Evolutionary conservation across 1,140 invertebrate species (phyloP), one percentile per base, ranked within the genome.

Genomic region (Zaprionus vittiger): DNA sequence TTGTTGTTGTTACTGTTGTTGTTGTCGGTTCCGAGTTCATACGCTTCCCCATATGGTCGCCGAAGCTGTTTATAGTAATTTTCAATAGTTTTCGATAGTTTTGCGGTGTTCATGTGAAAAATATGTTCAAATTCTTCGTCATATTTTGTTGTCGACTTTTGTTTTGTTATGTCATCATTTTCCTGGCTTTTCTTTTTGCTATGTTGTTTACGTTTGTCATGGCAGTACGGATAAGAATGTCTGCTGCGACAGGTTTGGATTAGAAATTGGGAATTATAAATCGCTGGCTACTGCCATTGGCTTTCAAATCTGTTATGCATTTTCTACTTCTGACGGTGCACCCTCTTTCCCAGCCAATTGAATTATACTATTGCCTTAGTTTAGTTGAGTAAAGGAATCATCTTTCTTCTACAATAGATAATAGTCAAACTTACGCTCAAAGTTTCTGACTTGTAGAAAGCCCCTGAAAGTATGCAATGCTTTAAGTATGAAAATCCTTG

Each of bases 61-160:
- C 59, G 56, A 41, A 59, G 59, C 80, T 87, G 84, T 83, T 89
- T 89, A 89, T 81, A 83, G 78, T 89, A 87, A 87, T 83, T 87
- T 83, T 81, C 78, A 89, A 87, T 87, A 74, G 72, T 86, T 86
- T 87, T 80, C 80, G 83, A 86, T 89, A 71, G 73, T 89, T 87
- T 89, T 87, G 83, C 71, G 83, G 80, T 73, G 71, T 80, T 80
- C 74, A 87, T 87, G 65, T 70, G 80, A 69, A 80, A 89, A 87
- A 86, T 87, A 83, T 86, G 83, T 80, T 86, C 59, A 62, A 73
- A 55, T 49, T 73, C 64, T 78, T 66, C 31, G 31, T 38, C 20
- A 44, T 31, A 61, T 24, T 44, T 34, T 79, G 14, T 41, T 31
- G 31, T 64, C 20, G 7, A 2, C 47, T 52, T 20, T 28, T 62